Evolutionary conservation across 2,797 vertebrate genomes (phyloP).

Genomic region (Pseudochaenichthys georgianus): DNA sequence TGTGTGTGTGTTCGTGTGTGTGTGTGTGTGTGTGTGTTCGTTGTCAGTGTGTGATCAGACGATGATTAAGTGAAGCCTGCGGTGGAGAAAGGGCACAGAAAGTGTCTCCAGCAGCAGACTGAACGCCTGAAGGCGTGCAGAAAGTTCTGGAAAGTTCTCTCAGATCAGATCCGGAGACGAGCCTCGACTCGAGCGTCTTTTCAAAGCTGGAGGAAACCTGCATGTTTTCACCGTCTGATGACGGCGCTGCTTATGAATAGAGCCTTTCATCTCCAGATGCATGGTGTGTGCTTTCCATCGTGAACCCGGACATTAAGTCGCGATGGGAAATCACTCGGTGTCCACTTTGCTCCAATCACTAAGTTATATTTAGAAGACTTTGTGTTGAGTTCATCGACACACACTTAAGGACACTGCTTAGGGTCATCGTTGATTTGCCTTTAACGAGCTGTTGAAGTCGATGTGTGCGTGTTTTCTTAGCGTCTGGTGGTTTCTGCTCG

Average conservation of each 20-base stretch:
- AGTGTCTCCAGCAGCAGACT: background rate
- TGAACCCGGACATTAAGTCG: background rate
- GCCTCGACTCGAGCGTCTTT: constrained; percentile 1
- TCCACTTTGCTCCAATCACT: too few relatives aligned
- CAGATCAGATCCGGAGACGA: constrained; percentile 18
- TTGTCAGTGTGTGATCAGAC: too few relatives aligned
- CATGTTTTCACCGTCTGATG: background rate
- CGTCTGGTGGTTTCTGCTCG: too few relatives aligned
- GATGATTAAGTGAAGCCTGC: background rate
- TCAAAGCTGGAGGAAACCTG: background rate
- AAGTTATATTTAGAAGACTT: too few relatives aligned
- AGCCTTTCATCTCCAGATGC: background rate
- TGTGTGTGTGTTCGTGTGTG: too few relatives aligned
- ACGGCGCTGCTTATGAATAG: background rate
- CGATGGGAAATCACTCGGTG: too few relatives aligned
- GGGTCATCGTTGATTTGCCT: too few relatives aligned
- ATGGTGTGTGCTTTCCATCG: background rate
- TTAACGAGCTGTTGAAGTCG: too few relatives aligned
- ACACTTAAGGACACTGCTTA: too few relatives aligned
- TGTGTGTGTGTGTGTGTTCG: too few relatives aligned
- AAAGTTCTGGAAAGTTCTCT: background rate
- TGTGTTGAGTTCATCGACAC: too few relatives aligned
- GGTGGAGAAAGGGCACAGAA: background rate
- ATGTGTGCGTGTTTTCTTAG: too few relatives aligned
- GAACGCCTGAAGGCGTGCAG: background rate